These are phyloP conservation scores for Nymphicus hollandicus DNA, from an alignment of 2,113 vertebrate species.

Conservation along the genomic window DNA sequence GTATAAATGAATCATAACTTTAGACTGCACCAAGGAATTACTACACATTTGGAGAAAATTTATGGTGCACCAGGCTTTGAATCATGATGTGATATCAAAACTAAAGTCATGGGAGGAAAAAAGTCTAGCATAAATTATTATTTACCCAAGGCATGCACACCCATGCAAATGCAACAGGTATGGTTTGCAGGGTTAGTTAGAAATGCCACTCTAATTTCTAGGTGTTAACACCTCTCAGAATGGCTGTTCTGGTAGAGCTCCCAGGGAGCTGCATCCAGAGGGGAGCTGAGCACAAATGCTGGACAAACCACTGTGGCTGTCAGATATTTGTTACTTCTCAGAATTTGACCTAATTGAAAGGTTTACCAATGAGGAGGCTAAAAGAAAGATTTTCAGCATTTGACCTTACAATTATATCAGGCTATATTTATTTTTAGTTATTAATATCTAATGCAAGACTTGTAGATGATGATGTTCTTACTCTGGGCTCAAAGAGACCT, in stretches of 20 bases:
- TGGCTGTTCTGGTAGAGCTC: not conserved
- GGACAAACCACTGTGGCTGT: not conserved
- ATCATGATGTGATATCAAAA: constrained; percentile 97
- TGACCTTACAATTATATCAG: not conserved
- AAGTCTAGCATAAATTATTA: constrained; percentile 89
- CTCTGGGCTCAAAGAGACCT: not conserved
- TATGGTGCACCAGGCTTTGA: constrained; percentile 90
- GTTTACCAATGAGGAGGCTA: not conserved
- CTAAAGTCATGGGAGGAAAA: constrained; percentile 82
- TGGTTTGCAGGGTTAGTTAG: constrained; percentile 40
- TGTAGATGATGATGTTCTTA: not conserved
- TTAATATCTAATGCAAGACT: not conserved
- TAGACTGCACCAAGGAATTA: constrained; percentile 95
- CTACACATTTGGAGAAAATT: constrained; percentile 97
- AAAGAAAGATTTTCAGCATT: not conserved
- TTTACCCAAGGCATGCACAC: constrained; percentile 45
- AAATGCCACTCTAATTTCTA: constrained; percentile 48
- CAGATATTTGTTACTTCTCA: not conserved
- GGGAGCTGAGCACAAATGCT: not conserved
- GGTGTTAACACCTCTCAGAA: not conserved
- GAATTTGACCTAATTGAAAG: not conserved
- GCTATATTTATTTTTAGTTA: not conserved
- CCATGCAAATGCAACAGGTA: constrained; percentile 55
- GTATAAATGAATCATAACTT: constrained; percentile 99
- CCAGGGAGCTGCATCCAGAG: not conserved